These are phyloP conservation scores for Poeciliopsis presidionis DNA, from an alignment of 2,797 vertebrate genomes.

Conservation along the genomic window DNA sequence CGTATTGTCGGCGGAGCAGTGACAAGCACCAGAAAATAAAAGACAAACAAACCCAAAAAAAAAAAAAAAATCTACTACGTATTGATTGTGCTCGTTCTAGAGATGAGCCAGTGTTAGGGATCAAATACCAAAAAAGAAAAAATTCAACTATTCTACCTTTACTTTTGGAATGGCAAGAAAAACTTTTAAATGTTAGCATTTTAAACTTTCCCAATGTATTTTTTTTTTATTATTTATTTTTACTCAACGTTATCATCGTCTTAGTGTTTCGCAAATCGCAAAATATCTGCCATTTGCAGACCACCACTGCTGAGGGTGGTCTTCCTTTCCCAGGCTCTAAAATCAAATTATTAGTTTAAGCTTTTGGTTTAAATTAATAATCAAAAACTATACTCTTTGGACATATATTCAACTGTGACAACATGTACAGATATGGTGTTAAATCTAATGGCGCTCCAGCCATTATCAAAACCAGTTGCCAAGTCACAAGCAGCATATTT, in stretches of 20 bases:
- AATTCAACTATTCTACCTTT: not conserved
- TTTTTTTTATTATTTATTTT: not conserved
- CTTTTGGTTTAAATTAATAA: too few species aligned
- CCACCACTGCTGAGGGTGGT: too few species aligned
- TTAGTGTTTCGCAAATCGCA: not conserved
- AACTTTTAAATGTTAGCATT: not conserved
- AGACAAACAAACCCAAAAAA: not conserved
- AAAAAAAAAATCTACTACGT: not conserved
- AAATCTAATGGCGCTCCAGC: not conserved
- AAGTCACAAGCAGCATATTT: not conserved
- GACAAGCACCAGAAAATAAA: conserved; percentile 35
- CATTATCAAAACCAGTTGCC: not conserved
- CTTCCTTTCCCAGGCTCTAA: too few species aligned
- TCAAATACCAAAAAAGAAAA: not conserved
- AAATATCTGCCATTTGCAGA: too few species aligned
- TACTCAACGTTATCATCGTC: not conserved
- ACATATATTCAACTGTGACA: not conserved
- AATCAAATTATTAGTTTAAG: too few species aligned
- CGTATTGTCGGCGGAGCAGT: conserved; percentile 34
- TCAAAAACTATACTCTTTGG: too few species aligned
- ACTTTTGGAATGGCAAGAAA: not conserved
- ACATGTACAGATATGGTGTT: not conserved
- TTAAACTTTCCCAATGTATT: not conserved
- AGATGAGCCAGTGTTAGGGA: not conserved
- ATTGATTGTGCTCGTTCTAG: not conserved